Percentiles rank a stretch among this genome's conserved stretches.
Evolutionary conservation across 1,140 invertebrate genomes (phyloP).

Genomic region (Drosophila malerkotliana): DNA sequence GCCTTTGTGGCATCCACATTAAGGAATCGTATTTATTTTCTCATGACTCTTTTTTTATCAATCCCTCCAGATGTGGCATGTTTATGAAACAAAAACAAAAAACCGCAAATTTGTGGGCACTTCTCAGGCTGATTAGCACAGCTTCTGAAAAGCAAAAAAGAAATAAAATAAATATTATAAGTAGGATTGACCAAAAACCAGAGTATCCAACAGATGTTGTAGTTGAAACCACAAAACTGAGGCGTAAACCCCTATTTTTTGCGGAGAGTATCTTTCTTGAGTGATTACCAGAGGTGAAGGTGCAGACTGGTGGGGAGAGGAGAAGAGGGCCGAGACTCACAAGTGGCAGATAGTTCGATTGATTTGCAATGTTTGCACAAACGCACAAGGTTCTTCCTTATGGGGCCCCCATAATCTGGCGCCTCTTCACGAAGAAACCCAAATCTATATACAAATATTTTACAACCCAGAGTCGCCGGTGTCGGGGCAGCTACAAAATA

Average conservation of each 20-base stretch:
- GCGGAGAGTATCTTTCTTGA: not conserved
- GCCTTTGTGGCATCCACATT: conserved; percentile 29
- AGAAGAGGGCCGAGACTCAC: not conserved
- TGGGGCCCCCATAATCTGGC: conserved; percentile 49
- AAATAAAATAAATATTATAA: not conserved
- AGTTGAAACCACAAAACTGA: conserved; percentile 14
- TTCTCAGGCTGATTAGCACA: conserved; percentile 31
- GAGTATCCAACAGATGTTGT: conserved; percentile 28
- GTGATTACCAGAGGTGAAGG: not conserved
- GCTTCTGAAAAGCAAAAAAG: conserved; percentile 10
- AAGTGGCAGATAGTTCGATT: conserved; percentile 56
- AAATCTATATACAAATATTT: conserved; percentile 60
- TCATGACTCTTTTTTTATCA: conserved; percentile 14
- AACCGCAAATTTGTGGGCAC: conserved; percentile 46
- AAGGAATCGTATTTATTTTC: not conserved
- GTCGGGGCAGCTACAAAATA: conserved; percentile 2
- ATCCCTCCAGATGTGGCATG: conserved; percentile 28
- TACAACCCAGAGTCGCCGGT: conserved; percentile 29
- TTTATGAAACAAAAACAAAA: not conserved
- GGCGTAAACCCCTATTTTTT: not conserved
- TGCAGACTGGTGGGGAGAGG: not conserved
- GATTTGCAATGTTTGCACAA: conserved; percentile 55
- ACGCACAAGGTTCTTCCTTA: conserved; percentile 55
- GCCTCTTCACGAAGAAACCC: conserved; percentile 44
- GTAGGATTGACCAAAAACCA: not conserved